A percentile compares a stretch with the other conserved stretches of the same genome.
Evolutionary conservation across 23 tunicate genomes (phyloP).

Genomic region (Diplosoma virens): DNA sequence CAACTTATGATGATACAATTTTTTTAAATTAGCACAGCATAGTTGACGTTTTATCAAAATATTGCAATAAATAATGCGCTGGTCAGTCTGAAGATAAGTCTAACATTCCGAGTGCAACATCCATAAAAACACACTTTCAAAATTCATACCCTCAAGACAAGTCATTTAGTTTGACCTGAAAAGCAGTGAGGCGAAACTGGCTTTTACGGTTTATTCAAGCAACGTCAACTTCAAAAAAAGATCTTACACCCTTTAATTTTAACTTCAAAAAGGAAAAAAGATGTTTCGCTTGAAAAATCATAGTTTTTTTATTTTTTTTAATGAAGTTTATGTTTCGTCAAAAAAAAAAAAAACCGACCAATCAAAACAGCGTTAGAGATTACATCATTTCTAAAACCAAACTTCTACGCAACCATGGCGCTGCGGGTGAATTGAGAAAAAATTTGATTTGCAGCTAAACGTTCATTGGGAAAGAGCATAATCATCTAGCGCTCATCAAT

Average conservation of each 20-base stretch:
- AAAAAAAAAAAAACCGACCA: not conserved
- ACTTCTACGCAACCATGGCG: not conserved
- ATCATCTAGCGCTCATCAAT: no score
- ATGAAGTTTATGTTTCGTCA: not conserved
- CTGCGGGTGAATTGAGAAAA: not conserved
- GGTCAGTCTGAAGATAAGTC: no score
- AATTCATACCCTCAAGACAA: constrained; percentile 11
- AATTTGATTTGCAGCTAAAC: no score
- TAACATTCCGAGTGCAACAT: no score
- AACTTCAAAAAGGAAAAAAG: not conserved
- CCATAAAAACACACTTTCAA: no score
- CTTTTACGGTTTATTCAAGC: not conserved
- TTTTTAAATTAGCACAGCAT: no score
- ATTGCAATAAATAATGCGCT: no score
- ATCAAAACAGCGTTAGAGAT: constrained; percentile 1
- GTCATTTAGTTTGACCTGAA: no score
- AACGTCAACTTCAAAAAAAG: constrained; percentile 12
- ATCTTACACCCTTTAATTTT: constrained; percentile 7
- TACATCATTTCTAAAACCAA: constrained; percentile 22
- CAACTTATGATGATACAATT: no score
- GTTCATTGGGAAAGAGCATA: no score
- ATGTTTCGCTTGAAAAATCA: not conserved
- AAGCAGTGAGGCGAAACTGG: no score
- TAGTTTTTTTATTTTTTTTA: not conserved
- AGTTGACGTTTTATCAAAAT: no score